Evolutionary conservation across 2,113 vertebrate species (phyloP), one percentile per base, ranked within the genome.

Genomic region (Triplophysa dalaica): DNA sequence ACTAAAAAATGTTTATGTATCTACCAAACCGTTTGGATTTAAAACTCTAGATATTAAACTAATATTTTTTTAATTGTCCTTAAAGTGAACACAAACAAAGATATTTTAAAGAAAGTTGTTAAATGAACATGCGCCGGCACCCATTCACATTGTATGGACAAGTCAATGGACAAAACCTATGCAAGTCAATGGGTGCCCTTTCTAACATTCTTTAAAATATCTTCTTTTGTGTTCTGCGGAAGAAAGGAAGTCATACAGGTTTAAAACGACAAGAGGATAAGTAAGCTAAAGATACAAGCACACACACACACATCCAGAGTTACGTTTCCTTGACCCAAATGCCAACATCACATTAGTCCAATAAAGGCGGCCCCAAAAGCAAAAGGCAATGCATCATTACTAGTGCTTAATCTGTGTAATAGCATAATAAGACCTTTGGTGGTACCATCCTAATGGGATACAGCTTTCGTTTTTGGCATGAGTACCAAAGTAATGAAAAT

Each of bases 351-450:
- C 48, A 63, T 70, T 72, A 72, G 68, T 10, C 45, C 10, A 41
- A 64, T 63, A 54, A 72, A 72, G 54, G 58, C 5, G 62, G 43
- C 33, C 38, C 41, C 48, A 75, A 45, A 76, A 24, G 29, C 17
- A 24, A 61, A 62, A 69, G 17, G 12, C 29, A 24, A 41, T 26
- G 50, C 29, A 52, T 67, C 75, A 70, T 58, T 45, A 63, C 62
- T 2, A 52, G 16, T 11, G 29, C 8, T 74, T 61, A 74, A 56
- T 60, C 54, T 43, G 70, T 43, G 33, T 74, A 60, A 61, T 74
- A 73, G 41, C 7, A 61, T 24, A 60, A 73, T 73, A 74, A 43
- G 70, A 11, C 70, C 14, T 60, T 74, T 24, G 70, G 70, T 72
- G 29, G 70, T 60, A 14, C 41, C 63, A 41, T 33, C 63, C 21